A percentile compares a stretch with the other conserved stretches of the same genome.
Evolutionary conservation across 2,797 vertebrate genomes (phyloP).

Genomic region (Carduelis carduelis): DNA sequence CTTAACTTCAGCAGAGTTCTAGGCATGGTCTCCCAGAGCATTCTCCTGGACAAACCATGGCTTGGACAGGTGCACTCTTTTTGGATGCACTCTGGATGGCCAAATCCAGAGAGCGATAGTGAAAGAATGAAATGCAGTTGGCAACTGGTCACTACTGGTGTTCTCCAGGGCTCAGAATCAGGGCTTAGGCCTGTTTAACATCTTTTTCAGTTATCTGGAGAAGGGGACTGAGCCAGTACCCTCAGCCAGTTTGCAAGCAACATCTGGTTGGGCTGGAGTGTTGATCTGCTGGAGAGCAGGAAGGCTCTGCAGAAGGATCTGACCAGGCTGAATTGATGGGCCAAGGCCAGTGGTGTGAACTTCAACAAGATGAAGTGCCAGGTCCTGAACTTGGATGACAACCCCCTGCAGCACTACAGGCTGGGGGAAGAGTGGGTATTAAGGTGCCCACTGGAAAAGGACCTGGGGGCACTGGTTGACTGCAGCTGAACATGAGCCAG

Average conservation of each 20-base stretch:
- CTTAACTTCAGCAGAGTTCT: background rate
- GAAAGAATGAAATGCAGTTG: background rate
- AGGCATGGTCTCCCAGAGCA: background rate
- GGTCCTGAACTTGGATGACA: background rate
- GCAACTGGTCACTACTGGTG: background rate
- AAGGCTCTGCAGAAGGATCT: background rate
- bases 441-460: background rate
- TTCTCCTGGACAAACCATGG: background rate
- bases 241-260: background rate
- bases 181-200: background rate
- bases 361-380: background rate
- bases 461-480: background rate
- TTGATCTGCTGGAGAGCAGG: background rate
- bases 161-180: background rate
- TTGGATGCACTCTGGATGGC: background rate
- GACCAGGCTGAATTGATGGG: background rate
- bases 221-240: background rate
- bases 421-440: background rate
- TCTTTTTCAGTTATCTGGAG: background rate
- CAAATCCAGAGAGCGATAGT: background rate
- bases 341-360: too few relatives aligned
- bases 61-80: background rate
- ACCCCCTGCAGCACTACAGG: background rate
- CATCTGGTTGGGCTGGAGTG: background rate
- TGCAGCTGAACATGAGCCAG: background rate